Evolutionary conservation across 2,797 vertebrate genomes (phyloP), one percentile per base, ranked within the genome.

Genomic region (Anguilla anguilla): DNA sequence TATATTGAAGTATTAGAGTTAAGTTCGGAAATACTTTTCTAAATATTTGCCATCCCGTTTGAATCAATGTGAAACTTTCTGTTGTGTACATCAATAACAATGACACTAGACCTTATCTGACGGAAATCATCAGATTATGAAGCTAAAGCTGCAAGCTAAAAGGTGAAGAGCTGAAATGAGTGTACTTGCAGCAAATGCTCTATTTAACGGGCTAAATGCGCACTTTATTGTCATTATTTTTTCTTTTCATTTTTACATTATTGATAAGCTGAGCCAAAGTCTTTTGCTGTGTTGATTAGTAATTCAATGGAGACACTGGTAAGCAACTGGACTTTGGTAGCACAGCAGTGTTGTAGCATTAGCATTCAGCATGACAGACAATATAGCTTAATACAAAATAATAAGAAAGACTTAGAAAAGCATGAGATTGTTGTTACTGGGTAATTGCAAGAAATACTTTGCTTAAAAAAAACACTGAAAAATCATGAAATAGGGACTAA

Each of bases 261-360:
- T 90, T 91, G 90, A 92, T 91, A 87, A 87, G 89, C 92, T 91
- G 93, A 94, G 94, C 93, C 94, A 95, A 93, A 93, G 90, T 92
- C 86, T 72, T 74, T 84, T 89, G 31, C 85, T 84, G 43, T 84
- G 72, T 88, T 74, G 59, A 90, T 84, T 87, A 88, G 87, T 77
- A 86, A 91, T 86, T 93, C 91, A 90, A 91, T 1, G 10, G n/a
- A 35, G 86, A 85, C 17, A 31, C 72, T 35, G 46, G 77, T 79
- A 17, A 74, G 19, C 35, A 59, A 77, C 91, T 91, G 87, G 91
- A 89, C 87, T 87, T 92, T 89, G 90, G 90, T 95, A 94, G 94
- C 94, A 92, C 88, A 83, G 87, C 93, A 93, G 92, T 93, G 91
- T 89, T 92, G 94, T 96, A 96, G 95, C 95, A 92, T 94, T 96